Percentiles rank a stretch among this genome's conserved stretches.
phyloP scores from a whole-genome alignment of 2,888 invertebrate species.

The Tethea ocularis region DNA sequence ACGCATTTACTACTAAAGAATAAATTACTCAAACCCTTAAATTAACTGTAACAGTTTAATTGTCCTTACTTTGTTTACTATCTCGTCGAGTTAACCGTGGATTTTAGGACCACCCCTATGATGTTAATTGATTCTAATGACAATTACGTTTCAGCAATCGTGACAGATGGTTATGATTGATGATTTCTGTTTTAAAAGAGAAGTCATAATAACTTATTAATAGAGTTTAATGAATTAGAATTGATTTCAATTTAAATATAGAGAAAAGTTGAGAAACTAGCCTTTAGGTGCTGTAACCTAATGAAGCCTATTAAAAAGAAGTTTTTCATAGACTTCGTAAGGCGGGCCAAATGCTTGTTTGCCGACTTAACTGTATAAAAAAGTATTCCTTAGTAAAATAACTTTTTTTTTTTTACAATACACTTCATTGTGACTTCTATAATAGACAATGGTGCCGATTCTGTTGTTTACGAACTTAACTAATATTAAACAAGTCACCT shows the following conservation, averaged over 20 bases:
- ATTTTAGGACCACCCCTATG: conserved; percentile 53
- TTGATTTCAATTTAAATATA: conserved; percentile 3
- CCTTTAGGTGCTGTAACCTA: too few species aligned
- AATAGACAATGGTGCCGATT: too few species aligned
- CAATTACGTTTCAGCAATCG: conserved; percentile 33
- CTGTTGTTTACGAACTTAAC: too few species aligned
- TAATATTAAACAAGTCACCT: too few species aligned
- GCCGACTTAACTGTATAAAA: too few species aligned
- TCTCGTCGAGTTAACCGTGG: neutral
- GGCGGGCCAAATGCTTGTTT: too few species aligned
- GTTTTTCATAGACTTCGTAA: too few species aligned
- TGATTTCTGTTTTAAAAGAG: conserved; percentile 13
- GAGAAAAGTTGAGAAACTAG: too few species aligned
- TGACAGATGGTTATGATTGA: conserved; percentile 25
- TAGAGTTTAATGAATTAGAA: neutral
- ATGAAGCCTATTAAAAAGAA: too few species aligned
- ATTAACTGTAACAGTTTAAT: conserved; percentile 37
- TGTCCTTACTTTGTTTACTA: conserved; percentile 13
- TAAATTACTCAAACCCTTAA: conserved; percentile 30
- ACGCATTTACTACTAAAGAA: neutral
- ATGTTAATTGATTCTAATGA: conserved; percentile 47
- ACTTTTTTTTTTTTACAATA: too few species aligned
- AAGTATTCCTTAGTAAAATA: too few species aligned
- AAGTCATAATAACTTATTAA: neutral
- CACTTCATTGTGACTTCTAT: too few species aligned